phyloP scores from a whole-genome alignment of 2,113 vertebrate species.

The Hippocampus abdominalis region DNA sequence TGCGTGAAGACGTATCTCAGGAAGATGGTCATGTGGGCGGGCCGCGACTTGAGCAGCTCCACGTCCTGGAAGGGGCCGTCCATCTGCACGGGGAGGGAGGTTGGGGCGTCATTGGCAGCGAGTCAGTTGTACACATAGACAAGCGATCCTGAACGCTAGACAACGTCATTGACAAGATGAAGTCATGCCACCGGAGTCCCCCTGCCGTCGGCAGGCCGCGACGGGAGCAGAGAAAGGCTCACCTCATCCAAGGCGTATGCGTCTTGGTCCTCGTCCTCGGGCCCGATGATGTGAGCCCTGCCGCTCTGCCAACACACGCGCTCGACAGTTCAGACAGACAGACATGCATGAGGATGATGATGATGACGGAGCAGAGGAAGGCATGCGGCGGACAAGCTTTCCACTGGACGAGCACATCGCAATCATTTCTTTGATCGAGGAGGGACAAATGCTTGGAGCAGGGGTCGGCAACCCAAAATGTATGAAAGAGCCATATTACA shows the following conservation, averaged over 20 bases:
- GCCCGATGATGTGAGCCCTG: slow-evolving; percentile 82
- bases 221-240: slow-evolving; percentile 6
- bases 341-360: background rate
- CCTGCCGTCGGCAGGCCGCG: too few relatives aligned
- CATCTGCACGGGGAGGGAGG: slow-evolving; percentile 59
- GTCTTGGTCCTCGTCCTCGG: slow-evolving; percentile 87
- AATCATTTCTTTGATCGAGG: slow-evolving; percentile 11
- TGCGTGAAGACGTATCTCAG: slow-evolving; percentile 90
- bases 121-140: background rate
- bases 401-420: background rate
- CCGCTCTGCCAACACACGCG: slow-evolving; percentile 49
- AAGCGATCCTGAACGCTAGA: too few relatives aligned
- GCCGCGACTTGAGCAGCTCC: slow-evolving; percentile 79
- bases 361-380: background rate
- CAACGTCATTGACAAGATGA: too few relatives aligned
- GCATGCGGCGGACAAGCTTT: background rate
- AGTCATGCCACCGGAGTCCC: too few relatives aligned
- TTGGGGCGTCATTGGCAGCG: background rate
- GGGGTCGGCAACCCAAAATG: too few relatives aligned
- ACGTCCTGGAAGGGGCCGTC: slow-evolving; percentile 88
- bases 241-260: slow-evolving; percentile 68
- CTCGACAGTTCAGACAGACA: background rate
- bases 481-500: too few relatives aligned
- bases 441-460: background rate
- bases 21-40: slow-evolving; percentile 86